These are phyloP conservation scores for Neotoma lepida DNA, from an alignment of 2,113 vertebrate genomes.

Conservation along the genomic window DNA sequence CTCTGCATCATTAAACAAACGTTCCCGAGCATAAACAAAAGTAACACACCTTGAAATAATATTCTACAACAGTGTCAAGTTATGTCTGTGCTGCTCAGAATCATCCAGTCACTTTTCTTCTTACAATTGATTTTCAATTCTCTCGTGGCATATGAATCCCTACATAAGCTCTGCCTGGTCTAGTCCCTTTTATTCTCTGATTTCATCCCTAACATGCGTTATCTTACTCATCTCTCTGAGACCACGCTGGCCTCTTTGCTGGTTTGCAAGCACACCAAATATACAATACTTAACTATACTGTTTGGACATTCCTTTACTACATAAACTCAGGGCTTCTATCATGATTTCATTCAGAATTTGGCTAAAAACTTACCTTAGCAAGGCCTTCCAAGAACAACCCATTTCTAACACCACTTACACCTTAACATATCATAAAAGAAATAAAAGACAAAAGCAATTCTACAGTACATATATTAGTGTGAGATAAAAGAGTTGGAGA, in stretches of 20 bases:
- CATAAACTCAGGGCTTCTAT: neutral
- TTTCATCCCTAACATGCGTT: neutral
- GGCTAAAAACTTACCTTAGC: neutral
- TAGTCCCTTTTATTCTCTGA: constrained; percentile 5
- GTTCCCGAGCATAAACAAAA: no score
- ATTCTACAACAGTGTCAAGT: neutral
- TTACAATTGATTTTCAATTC: neutral
- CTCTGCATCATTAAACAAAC: no score
- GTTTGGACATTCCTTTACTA: neutral
- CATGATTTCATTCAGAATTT: neutral
- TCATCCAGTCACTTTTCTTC: neutral
- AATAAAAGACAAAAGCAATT: constrained; percentile 30
- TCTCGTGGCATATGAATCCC: neutral
- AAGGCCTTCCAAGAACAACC: neutral
- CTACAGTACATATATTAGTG: neutral
- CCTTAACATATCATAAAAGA: neutral
- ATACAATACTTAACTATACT: neutral
- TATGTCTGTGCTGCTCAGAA: neutral
- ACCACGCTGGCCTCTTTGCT: neutral
- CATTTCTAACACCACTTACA: neutral
- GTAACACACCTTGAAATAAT: no score
- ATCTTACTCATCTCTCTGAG: neutral
- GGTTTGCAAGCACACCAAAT: neutral
- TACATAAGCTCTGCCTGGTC: neutral
- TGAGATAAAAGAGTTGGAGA: neutral